A percentile compares a stretch with the other conserved stretches of the same genome.
phyloP scores from a whole-genome alignment of 2,113 vertebrate genomes.

The Vombatus ursinus region DNA sequence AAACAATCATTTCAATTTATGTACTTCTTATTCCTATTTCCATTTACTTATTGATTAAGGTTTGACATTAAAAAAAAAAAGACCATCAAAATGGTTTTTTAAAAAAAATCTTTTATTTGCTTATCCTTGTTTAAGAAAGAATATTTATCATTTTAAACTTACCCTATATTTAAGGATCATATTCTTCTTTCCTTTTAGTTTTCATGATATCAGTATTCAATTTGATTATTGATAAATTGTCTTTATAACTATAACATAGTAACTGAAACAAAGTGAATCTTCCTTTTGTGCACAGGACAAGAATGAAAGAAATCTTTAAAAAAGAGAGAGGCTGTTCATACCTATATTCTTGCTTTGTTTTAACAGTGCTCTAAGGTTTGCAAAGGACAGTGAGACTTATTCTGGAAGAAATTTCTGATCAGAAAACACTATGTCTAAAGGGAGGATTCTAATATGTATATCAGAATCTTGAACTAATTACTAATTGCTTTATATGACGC shows the following conservation, averaged over 20 bases:
- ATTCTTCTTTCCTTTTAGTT: neutral
- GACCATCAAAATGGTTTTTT: neutral
- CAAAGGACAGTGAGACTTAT: neutral
- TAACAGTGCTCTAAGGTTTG: neutral
- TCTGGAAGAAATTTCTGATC: constrained; percentile 29
- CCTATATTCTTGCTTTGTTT: neutral
- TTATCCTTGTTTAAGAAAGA: neutral
- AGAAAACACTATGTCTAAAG: constrained; percentile 5
- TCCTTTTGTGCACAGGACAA: neutral
- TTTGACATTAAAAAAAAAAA: neutral
- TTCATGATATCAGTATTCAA: neutral
- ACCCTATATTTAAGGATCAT: neutral
- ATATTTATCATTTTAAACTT: neutral
- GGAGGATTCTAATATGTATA: constrained; percentile 49
- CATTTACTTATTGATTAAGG: neutral
- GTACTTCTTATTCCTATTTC: neutral
- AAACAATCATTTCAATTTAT: neutral
- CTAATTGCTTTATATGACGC: constrained; percentile 38
- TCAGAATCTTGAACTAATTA: constrained; percentile 44
- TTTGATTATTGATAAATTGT: neutral
- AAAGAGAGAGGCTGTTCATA: neutral
- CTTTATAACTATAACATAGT: neutral
- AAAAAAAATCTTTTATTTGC: neutral
- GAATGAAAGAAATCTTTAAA: neutral
- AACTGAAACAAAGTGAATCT: neutral